Evolutionary conservation across 1,140 invertebrate genomes (phyloP), one percentile per base, ranked within the genome.

Genomic region (Stenopsyche tienmushanensis): DNA sequence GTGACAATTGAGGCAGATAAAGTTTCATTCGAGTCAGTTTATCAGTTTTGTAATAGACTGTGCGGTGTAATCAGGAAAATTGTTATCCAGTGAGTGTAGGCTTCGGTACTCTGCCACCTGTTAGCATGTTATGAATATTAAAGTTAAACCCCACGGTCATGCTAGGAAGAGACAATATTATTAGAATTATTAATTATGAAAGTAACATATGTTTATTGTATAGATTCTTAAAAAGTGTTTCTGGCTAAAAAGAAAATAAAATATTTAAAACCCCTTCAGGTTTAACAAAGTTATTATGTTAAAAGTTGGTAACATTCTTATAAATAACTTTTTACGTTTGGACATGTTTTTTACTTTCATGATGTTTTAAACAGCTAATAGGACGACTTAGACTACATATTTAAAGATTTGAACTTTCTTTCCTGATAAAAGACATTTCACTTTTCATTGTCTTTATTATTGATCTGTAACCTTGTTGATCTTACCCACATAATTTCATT

Each of bases 401-500:
- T 20, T 26, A 24, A 18, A 23, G 23, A 25, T 24, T 24, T 53
- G 23, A 25, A 34, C 13, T 34, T 53, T 23, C 23, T 25, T 26
- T 25, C 17, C 8, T 57, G 23, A 29, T 25, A 39, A 42, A 57
- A 42, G 13, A 21, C 54, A 42, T 42, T 57, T 42, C 54, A 57
- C 20, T 41, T 26, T 34, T 10, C 25, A 18, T 15, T 55, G 24
- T 26, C 9, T 55, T 18, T 50, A 50, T 50, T 55, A 20, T 55
- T 41, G 34, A 57, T 57, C 54, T 57, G 54, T 57, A 57, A 47
- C 39, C 41, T 66, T 64, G 54, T 64, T 50, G 57, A 52, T 57
- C 62, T 73, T 60, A 55, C 44, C 17, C 73, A 72, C 75, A 71
- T 74, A 78, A 74, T 78, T 80, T 78, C 72, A 79, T 79, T 34